These are phyloP conservation scores for Pristis pectinata DNA, from an alignment of 2,797 vertebrate species.

Conservation along the genomic window DNA sequence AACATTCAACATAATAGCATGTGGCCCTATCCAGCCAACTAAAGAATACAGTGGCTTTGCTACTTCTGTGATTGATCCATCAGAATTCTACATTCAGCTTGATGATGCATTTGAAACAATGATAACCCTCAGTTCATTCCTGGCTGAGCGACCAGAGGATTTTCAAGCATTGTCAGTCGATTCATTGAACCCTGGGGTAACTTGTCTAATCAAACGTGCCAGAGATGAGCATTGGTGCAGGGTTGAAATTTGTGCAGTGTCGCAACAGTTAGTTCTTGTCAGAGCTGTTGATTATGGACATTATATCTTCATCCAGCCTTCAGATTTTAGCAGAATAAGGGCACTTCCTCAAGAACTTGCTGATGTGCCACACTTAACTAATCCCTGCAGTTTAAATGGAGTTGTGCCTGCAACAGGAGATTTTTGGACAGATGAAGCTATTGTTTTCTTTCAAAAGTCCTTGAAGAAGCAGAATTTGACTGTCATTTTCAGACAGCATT, in stretches of 20 bases:
- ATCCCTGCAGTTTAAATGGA: slow-evolving; percentile 65
- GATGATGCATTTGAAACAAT: slow-evolving; percentile 59
- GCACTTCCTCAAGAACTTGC: slow-evolving; percentile 57
- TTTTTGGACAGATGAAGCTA: slow-evolving; percentile 67
- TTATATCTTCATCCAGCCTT: slow-evolving; percentile 49
- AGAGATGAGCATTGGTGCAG: slow-evolving; percentile 69
- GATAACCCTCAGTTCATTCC: slow-evolving; percentile 55
- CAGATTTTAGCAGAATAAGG: slow-evolving; percentile 58
- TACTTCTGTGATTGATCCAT: slow-evolving; percentile 62
- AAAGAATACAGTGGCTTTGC: slow-evolving; percentile 59
- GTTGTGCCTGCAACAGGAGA: slow-evolving; percentile 54
- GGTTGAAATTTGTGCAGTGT: slow-evolving; percentile 60
- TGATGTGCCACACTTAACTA: slow-evolving; percentile 60
- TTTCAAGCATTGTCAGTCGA: slow-evolving; percentile 55
- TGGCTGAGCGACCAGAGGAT: slow-evolving; percentile 57
- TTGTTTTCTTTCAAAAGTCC: slow-evolving; percentile 60
- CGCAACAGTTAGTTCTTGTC: slow-evolving; percentile 52
- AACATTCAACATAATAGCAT: slow-evolving; percentile 47
- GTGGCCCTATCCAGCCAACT: slow-evolving; percentile 52
- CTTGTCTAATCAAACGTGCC: slow-evolving; percentile 64
- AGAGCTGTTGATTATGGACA: slow-evolving; percentile 71
- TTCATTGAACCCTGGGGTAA: slow-evolving; percentile 54
- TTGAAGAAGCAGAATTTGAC: slow-evolving; percentile 60
- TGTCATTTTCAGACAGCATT: slow-evolving; percentile 61
- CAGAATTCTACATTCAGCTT: slow-evolving; percentile 66